phyloP scores from a whole-genome alignment of 2,113 vertebrate genomes.

The Callithrix jacchus region DNA sequence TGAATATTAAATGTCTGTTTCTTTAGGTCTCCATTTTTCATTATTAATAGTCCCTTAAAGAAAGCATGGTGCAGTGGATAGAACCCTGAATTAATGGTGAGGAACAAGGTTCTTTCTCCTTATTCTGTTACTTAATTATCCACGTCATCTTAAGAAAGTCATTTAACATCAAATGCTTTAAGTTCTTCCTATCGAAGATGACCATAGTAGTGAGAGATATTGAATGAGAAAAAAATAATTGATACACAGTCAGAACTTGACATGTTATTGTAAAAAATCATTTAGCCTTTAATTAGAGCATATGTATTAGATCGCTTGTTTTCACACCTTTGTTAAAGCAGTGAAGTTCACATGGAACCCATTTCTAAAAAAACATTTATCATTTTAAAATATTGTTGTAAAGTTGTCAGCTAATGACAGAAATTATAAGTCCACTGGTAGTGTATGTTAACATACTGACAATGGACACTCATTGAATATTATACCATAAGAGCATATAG shows the following conservation, averaged over 20 bases:
- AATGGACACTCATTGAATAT: not conserved
- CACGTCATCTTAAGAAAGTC: not conserved
- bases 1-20: not conserved
- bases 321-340: not conserved
- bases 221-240: not conserved
- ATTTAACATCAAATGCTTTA: not conserved
- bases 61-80: not conserved
- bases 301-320: not conserved
- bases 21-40: not conserved
- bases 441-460: not conserved
- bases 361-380: conserved; percentile 16
- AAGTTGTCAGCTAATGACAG: not conserved
- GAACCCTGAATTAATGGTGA: not conserved
- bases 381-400: not conserved
- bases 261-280: not conserved
- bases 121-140: not conserved
- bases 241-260: not conserved
- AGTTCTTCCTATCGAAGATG: not conserved
- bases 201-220: not conserved
- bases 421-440: not conserved
- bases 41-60: not conserved
- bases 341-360: not conserved
- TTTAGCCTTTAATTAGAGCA: not conserved
- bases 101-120: not conserved
- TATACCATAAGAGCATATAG: not conserved